Conservation (phyloP, 2,113 vertebrate genomes). For the Ptilorrhoa leucosticta region DNA sequence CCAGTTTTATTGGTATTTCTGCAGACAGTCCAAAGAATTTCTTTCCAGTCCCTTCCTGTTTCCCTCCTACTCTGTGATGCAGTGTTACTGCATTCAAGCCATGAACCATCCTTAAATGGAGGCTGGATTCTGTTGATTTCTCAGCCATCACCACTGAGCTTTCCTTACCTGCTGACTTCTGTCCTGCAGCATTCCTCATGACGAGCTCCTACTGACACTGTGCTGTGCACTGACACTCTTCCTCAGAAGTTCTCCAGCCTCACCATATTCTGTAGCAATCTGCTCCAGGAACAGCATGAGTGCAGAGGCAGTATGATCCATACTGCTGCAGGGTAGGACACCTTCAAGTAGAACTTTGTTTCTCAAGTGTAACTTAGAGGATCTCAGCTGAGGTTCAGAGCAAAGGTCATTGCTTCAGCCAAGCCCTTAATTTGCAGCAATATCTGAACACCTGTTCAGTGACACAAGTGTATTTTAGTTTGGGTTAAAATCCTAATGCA, state of each 20-base stretch:
- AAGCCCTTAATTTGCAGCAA: background rate
- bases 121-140: background rate
- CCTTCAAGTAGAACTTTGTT: accelerated
- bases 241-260: background rate
- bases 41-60: background rate
- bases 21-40: background rate
- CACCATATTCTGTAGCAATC: background rate
- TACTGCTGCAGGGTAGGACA: accelerated
- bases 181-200: background rate
- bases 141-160: background rate
- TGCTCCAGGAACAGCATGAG: background rate
- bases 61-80: background rate
- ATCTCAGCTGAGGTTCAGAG: background rate
- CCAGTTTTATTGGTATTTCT: background rate
- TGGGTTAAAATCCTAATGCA: background rate
- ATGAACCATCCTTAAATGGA: background rate
- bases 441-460: background rate
- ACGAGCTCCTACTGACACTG: background rate
- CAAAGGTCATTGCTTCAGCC: background rate
- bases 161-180: background rate
- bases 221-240: background rate
- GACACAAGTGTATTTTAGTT: background rate
- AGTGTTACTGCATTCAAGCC: background rate
- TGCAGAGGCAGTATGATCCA: background rate
- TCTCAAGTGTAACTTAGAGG: background rate